phyloP scores from a whole-genome alignment of 2,113 vertebrate species.

The Copsychus sechellarum region DNA sequence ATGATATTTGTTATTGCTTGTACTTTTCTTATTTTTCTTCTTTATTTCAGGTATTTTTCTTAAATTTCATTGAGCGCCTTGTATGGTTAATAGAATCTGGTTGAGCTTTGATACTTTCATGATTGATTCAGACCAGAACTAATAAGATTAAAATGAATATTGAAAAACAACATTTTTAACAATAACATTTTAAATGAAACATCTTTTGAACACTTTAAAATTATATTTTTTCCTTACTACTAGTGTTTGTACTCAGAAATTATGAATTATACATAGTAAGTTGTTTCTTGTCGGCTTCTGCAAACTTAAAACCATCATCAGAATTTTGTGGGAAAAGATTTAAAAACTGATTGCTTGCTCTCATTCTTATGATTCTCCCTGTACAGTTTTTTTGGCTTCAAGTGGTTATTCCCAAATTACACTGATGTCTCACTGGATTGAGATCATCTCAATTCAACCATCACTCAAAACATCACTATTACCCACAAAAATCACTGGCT shows the following conservation, averaged over 20 bases:
- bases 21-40: background rate
- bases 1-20: background rate
- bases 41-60: background rate
- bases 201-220: background rate
- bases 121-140: background rate
- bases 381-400: background rate
- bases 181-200: background rate
- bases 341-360: background rate
- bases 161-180: background rate
- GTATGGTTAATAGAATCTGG: background rate
- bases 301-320: background rate
- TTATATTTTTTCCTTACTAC: background rate
- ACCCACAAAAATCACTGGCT: background rate
- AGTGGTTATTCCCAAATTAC: background rate
- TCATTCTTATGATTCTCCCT: background rate
- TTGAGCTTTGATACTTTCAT: background rate
- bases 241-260: background rate
- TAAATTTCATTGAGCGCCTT: background rate
- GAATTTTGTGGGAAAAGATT: background rate
- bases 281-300: background rate
- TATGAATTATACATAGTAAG: background rate
- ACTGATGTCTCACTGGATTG: background rate
- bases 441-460: background rate
- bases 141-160: background rate
- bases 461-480: background rate